Percentiles rank a stretch among this genome's conserved stretches.
phyloP scores from a whole-genome alignment of 2,113 vertebrate species.

The Microtus oregoni region DNA sequence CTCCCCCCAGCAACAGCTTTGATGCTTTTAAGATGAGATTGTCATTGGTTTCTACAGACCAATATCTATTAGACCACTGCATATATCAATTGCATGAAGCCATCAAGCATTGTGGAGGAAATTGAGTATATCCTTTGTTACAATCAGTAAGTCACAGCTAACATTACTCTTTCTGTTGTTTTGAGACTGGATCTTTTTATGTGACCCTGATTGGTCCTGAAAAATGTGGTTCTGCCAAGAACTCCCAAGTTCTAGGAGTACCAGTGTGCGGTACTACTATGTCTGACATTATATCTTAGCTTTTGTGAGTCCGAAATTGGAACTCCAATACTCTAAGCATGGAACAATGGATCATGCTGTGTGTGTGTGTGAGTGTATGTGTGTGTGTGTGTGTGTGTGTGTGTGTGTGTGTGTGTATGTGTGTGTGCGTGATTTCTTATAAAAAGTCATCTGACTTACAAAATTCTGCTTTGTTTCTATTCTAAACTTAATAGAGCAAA shows the following conservation, averaged over 20 bases:
- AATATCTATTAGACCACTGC: background rate
- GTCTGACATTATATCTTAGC: background rate
- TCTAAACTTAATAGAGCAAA: background rate
- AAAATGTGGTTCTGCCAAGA: background rate
- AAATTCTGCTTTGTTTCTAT: background rate
- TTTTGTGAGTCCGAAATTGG: too few relatives aligned
- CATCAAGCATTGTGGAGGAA: background rate
- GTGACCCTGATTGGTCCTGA: background rate
- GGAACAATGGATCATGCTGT: background rate
- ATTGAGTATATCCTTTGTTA: background rate
- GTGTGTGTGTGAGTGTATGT: too few relatives aligned
- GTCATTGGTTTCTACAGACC: background rate
- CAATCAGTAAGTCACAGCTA: background rate
- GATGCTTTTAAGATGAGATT: background rate
- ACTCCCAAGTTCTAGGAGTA: background rate
- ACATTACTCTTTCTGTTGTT: background rate
- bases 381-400: background rate
- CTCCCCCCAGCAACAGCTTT: background rate
- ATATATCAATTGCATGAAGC: background rate
- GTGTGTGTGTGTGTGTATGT: too few relatives aligned
- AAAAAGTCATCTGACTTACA: background rate
- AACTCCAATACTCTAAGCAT: background rate
- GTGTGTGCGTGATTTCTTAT: background rate
- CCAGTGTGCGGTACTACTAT: background rate
- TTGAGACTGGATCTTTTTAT: background rate